Conservation (phyloP, 2,113 vertebrate species). For the Paratilapia polleni region DNA sequence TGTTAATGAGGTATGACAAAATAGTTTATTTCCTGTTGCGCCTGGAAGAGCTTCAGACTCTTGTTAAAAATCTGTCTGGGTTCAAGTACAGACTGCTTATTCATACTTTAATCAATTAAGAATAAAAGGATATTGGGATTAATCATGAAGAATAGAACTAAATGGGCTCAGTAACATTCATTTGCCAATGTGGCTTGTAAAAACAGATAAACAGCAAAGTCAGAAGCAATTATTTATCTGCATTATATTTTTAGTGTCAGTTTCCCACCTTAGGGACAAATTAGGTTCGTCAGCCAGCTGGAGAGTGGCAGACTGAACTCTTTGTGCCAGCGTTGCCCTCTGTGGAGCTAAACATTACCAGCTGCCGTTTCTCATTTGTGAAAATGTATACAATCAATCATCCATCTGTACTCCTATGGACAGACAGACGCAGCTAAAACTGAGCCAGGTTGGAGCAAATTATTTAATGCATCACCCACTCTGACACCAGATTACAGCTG, state of each 20-base stretch:
- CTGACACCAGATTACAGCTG: not conserved
- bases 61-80: no score
- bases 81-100: no score
- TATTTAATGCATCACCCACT: not conserved
- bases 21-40: no score
- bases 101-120: not conserved
- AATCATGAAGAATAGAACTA: not conserved
- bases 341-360: constrained; percentile 11
- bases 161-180: not conserved
- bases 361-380: constrained; percentile 15
- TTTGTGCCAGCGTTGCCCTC: not conserved
- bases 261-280: not conserved
- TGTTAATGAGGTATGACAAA: no score
- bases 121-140: not conserved
- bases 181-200: not conserved
- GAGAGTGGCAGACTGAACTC: not conserved
- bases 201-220: not conserved
- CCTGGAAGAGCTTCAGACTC: no score
- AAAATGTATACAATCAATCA: constrained; percentile 1
- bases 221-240: not conserved
- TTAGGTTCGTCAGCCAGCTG: not conserved
- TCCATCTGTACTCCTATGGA: not conserved
- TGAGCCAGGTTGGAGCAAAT: not conserved
- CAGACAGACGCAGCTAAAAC: not conserved
- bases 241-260: not conserved